phyloP scores from a whole-genome alignment of 2,113 vertebrate species.

The Rhabdomys dilectus region DNA sequence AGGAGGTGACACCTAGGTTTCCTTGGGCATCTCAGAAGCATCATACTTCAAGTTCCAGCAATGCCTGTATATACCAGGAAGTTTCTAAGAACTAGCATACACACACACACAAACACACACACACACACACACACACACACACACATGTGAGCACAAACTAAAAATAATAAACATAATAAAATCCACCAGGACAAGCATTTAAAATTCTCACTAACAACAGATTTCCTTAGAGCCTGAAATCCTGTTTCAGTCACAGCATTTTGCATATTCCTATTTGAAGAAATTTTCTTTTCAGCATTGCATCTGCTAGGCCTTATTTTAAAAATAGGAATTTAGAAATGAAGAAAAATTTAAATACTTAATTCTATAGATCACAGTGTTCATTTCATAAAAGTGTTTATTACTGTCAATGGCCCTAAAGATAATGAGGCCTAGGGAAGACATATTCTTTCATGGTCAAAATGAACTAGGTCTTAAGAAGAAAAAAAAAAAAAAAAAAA shows the following conservation, averaged over 20 bases:
- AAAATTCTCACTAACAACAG: neutral
- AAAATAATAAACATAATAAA: neutral
- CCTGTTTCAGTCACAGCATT: neutral
- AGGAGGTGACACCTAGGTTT: fast-evolving
- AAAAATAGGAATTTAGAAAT: conserved; percentile 48
- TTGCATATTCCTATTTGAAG: conserved; percentile 39
- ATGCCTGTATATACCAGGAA: neutral
- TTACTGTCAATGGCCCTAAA: neutral
- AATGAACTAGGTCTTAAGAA: neutral
- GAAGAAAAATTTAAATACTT: conserved; percentile 4
- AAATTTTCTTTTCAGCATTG: neutral
- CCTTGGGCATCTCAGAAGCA: neutral
- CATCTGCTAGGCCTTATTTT: neutral
- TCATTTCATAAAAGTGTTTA: neutral
- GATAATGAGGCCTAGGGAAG: neutral
- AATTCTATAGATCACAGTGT: neutral
- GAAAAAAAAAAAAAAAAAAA: neutral
- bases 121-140: no score
- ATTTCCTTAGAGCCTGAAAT: neutral
- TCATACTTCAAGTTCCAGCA: fast-evolving
- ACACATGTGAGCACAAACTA: no score
- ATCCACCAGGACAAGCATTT: neutral
- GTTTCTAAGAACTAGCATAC: neutral
- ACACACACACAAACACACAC: no score
- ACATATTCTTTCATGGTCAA: neutral